phyloP scores from a whole-genome alignment of 1,140 invertebrate genomes.

The Dryas iulia region DNA sequence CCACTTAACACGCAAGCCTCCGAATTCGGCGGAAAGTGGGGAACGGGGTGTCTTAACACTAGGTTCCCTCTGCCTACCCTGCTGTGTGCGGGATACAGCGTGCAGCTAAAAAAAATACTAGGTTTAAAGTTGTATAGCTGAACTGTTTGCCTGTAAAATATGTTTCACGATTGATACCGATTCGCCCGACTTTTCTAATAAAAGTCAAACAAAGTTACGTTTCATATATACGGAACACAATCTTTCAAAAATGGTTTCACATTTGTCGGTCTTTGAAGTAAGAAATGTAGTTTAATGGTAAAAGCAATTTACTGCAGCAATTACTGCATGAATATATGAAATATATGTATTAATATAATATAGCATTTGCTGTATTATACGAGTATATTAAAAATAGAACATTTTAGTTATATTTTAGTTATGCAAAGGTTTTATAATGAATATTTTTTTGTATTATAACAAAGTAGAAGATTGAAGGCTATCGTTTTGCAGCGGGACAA shows the following conservation, averaged over 20 bases:
- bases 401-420: too few species aligned
- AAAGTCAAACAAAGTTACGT: not conserved
- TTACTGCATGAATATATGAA: not conserved
- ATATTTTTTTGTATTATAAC: not conserved
- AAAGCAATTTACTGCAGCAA: conserved; percentile 1
- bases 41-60: too few species aligned
- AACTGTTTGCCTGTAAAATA: not conserved
- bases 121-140: not conserved
- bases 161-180: not conserved
- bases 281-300: not conserved
- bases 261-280: not conserved
- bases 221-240: not conserved
- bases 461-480: too few species aligned
- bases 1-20: too few species aligned
- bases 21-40: too few species aligned
- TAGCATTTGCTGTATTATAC: not conserved
- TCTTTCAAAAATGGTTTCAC: not conserved
- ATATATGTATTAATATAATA: not conserved
- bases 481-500: too few species aligned
- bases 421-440: not conserved
- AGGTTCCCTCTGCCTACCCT: too few species aligned
- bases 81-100: too few species aligned
- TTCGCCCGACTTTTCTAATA: not conserved
- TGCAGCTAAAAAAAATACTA: too few species aligned
- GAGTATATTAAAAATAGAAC: not conserved